phyloP scores from a whole-genome alignment of 2,113 vertebrate genomes.

The Peucedramus taeniatus region DNA sequence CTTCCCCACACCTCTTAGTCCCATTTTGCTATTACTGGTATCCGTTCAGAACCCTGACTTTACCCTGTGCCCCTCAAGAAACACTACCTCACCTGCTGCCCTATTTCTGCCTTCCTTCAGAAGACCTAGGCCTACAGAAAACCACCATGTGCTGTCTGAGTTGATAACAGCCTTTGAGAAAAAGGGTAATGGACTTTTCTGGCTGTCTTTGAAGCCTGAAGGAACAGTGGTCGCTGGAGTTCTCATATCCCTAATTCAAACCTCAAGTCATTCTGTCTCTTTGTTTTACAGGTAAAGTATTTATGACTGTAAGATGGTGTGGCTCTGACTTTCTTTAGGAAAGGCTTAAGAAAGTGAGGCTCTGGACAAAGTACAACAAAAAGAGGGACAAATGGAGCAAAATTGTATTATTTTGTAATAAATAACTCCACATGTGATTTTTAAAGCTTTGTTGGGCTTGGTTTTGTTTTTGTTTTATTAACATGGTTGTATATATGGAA shows the following conservation, averaged over 20 bases:
- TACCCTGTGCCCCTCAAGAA: neutral
- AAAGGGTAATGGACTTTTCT: neutral
- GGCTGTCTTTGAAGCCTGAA: neutral
- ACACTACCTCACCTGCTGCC: neutral
- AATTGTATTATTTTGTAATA: neutral
- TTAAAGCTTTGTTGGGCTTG: neutral
- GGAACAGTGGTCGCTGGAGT: neutral
- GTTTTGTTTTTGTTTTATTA: neutral
- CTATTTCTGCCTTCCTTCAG: neutral
- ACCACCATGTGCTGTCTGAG: neutral
- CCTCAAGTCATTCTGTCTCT: neutral
- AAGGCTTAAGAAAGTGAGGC: neutral
- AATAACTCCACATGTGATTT: neutral
- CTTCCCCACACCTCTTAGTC: neutral
- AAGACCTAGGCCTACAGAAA: neutral
- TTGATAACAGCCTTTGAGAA: neutral
- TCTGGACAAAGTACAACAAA: neutral
- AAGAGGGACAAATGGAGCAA: neutral
- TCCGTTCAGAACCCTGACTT: neutral
- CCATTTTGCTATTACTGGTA: neutral
- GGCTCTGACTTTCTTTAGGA: neutral
- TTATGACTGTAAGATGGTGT: neutral
- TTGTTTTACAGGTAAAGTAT: neutral
- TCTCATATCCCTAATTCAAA: neutral
- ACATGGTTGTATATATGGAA: neutral